These are phyloP conservation scores for Callipepla squamata DNA, from an alignment of 2,113 vertebrate genomes.

Conservation along the genomic window DNA sequence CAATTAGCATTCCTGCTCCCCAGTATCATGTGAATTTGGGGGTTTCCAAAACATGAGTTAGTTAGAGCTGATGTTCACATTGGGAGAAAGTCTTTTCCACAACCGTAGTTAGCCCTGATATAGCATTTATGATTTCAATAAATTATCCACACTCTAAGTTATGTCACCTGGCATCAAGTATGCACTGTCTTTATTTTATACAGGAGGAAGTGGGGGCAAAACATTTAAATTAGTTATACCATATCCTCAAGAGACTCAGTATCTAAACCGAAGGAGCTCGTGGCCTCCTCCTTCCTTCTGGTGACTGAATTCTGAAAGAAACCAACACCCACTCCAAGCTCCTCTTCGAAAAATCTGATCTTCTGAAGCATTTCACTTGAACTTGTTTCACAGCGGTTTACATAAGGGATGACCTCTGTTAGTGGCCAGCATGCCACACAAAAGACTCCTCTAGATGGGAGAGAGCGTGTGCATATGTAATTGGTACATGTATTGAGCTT, in stretches of 20 bases:
- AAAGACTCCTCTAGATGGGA: background rate
- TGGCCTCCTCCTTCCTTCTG: background rate
- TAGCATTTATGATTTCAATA: background rate
- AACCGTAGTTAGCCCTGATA: background rate
- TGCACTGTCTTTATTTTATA: background rate
- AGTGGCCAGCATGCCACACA: background rate
- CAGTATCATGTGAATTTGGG: background rate
- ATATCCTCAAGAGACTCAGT: background rate
- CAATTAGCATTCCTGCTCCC: background rate
- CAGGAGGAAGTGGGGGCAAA: background rate
- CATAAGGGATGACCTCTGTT: background rate
- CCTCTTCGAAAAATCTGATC: background rate
- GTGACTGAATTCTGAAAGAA: background rate
- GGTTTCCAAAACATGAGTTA: background rate
- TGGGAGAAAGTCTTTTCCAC: background rate
- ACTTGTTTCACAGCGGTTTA: background rate
- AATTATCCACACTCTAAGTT: background rate
- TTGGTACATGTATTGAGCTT: accelerated
- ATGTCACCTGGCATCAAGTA: background rate
- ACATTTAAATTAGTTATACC: background rate
- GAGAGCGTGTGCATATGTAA: background rate
- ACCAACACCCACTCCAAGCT: background rate
- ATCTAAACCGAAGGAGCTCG: background rate
- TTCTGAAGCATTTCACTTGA: conserved; percentile 1
- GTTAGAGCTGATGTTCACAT: background rate